Conservation (phyloP, 2,888 invertebrate species). For the Beris chalybata region DNA sequence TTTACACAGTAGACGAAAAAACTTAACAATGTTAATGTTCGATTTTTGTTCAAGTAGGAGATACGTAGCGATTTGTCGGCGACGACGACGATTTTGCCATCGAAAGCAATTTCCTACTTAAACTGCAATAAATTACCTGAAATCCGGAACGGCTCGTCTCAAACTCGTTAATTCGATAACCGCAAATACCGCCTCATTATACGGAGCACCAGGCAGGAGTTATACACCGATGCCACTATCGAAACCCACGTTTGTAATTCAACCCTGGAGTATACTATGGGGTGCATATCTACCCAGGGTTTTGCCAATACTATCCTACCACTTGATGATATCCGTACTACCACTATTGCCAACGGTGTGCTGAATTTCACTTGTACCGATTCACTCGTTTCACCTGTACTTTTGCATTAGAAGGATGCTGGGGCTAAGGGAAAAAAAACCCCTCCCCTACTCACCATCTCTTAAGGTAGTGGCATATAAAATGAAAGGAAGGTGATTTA, state of each 20-base stretch:
- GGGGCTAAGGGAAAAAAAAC: conserved; percentile 9
- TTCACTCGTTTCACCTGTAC: conserved; percentile 20
- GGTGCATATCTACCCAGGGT: no score
- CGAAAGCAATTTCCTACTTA: conserved; percentile 26
- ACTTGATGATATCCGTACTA: no score
- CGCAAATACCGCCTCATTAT: conserved; percentile 28
- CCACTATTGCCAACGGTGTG: no score
- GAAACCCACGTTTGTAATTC: neutral
- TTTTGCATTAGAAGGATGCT: conserved; percentile 19
- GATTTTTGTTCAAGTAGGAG: no score
- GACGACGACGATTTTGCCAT: neutral
- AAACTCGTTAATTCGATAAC: conserved; percentile 29
- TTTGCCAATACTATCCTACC: no score
- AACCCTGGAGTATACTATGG: neutral
- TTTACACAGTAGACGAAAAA: no score
- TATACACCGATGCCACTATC: neutral
- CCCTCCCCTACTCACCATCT: neutral
- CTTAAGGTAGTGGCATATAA: conserved; percentile 24
- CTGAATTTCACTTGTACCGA: neutral
- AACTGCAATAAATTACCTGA: conserved; percentile 26
- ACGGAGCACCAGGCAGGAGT: neutral
- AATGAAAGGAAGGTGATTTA: conserved; percentile 23
- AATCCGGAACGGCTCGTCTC: conserved; percentile 25
- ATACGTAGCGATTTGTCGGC: no score
- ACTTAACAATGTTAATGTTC: no score